These are phyloP conservation scores for Coregonus ussuriensis DNA, from an alignment of 2,797 vertebrate species.

Conservation along the genomic window DNA sequence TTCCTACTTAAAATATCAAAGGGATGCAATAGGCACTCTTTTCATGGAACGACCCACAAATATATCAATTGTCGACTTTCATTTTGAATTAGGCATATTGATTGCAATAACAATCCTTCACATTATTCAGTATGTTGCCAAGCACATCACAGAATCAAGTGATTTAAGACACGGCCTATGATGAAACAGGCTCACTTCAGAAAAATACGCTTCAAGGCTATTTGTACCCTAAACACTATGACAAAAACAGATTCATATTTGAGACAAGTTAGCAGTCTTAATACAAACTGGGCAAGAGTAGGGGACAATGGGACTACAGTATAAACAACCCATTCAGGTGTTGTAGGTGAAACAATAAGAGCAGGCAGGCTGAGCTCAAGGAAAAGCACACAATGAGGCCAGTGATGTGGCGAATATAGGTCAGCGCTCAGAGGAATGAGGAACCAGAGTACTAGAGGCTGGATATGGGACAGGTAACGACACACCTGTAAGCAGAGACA, in stretches of 20 bases:
- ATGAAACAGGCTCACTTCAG: no score
- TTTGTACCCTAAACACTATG: not conserved
- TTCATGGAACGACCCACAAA: no score
- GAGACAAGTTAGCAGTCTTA: not conserved
- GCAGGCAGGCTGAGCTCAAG: not conserved
- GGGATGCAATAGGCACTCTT: no score
- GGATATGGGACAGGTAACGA: slow-evolving; percentile 44
- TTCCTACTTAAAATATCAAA: no score
- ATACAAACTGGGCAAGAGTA: not conserved
- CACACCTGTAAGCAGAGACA: slow-evolving; percentile 55
- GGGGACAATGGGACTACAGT: not conserved
- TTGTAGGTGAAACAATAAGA: not conserved
- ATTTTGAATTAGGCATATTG: not conserved
- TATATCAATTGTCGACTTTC: no score
- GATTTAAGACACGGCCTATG: not conserved
- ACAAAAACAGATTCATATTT: not conserved
- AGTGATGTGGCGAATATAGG: slow-evolving; percentile 39
- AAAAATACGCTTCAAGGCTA: no score
- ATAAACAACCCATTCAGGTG: not conserved
- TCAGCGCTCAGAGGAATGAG: slow-evolving; percentile 22
- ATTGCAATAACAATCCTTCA: not conserved
- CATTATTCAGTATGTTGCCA: not conserved
- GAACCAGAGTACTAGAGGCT: slow-evolving; percentile 11
- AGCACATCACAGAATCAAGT: not conserved
- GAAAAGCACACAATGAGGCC: slow-evolving; percentile 38